Base-by-base conservation (phyloP, 1,140 invertebrate genomes). In the Drosophila jambulina region DNA sequence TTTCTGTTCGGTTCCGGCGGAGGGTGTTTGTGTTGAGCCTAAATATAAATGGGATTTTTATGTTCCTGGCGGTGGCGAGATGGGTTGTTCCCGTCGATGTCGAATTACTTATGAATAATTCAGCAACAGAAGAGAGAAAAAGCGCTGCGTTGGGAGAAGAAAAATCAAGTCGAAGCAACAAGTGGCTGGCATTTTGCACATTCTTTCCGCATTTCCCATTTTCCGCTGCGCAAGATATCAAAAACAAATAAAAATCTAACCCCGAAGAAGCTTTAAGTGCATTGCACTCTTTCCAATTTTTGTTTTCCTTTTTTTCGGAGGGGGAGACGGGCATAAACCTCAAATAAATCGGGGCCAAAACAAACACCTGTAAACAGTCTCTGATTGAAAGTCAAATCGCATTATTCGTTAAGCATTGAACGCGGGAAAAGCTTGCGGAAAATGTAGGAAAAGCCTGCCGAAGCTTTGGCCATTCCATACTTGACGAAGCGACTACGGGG, bases 301-400 rank as follows among this genome's bases (percentile, higher is more conserved):
- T 23, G 15, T 10, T 10, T 36, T 32, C 25, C 17, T 54, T 56
- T 23, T 38, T 53, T 59, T 4, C 0, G 29, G 19, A 1, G 9
- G 32, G 21, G 21, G 15, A 19, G 61, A 21, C 59, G 27, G 42
- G 49, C 53, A 60, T 49, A 59, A 75, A 75, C 48, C 45, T 36
- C 45, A 60, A 56, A 67, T 43, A 64, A 57, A 68, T 69, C 64
- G 40, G 65, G 56, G 49, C 81, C 81, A 88, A 88, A 88, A 88
- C 85, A 90, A 90, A 88, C 85, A 88, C 85, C 85, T 88, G 85
- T 88, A 90, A 90, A 71, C 82, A 81, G 61, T 61, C 32, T 63
- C 40, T 12, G 51, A 67, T 90, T 75, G 84, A 90, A 81, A 67
- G 65, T 23, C 34, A 63, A 64, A n/a, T 25, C 42, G 29, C n/a